phyloP scores from a whole-genome alignment of 1,140 invertebrate species.

The Chironomus tepperi region DNA sequence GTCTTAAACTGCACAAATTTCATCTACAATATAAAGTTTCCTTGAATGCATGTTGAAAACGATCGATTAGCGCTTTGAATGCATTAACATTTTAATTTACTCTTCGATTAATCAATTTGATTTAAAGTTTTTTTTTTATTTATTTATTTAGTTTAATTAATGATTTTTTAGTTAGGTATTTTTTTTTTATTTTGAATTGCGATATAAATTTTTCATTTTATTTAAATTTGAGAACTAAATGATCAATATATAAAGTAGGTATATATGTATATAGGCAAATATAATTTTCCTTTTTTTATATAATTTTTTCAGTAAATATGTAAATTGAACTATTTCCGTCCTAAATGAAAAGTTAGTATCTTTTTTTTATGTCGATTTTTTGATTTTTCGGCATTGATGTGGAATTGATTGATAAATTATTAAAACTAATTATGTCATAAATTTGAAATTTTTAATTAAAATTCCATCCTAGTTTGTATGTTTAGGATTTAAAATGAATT shows the following conservation, averaged over 20 bases:
- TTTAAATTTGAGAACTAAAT: not conserved
- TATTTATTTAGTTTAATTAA: not conserved
- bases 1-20: too few species aligned
- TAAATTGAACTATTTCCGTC: not conserved
- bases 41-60: too few species aligned
- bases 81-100: constrained; percentile 4
- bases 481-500: too few species aligned
- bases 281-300: not conserved
- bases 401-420: too few species aligned
- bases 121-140: not conserved
- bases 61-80: not conserved
- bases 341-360: constrained; percentile 1
- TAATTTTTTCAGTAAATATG: constrained; percentile 6
- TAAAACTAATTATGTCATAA: too few species aligned
- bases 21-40: too few species aligned
- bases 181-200: constrained; percentile 3
- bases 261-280: constrained; percentile 14
- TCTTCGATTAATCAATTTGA: constrained; percentile 14
- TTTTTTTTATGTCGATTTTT: not conserved
- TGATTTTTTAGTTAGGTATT: not conserved
- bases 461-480: too few species aligned
- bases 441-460: too few species aligned
- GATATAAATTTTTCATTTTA: not conserved
- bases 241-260: not conserved
- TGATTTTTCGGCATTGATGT: too few species aligned